Base-by-base conservation (phyloP, 2,113 vertebrate genomes). In the Lampris incognitus region DNA sequence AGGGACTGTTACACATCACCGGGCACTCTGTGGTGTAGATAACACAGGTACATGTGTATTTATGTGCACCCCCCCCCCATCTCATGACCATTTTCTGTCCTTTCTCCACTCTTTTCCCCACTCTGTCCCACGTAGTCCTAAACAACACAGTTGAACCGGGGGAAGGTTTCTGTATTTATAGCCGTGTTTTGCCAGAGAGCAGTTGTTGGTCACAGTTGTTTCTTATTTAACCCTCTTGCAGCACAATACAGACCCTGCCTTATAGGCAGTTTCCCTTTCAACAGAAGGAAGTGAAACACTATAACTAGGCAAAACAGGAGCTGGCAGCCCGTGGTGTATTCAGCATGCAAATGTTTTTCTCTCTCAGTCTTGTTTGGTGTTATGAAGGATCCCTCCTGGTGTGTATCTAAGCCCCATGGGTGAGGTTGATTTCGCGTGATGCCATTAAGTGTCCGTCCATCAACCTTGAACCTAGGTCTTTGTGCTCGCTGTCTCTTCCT, bases 251-350 rank as follows among this genome's bases (percentile, higher is more conserved):
- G 44, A 76, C 61, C 3, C 72, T 64, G 67, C 72, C 74, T 13
- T 7, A 24, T 24, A 24, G 4, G 44, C 4, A 11, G 58, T 39
- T 41, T 61, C 39, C 58, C 5, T 52, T 2, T 42, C 3, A 66
- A 61, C 65, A 66, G 66, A 76, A 76, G 81, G 79, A 89, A 86
- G 76, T 82, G 1, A 49, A 75, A 59, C 74, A 66, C 11, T 59
- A 72, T 9, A 48, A 56, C 40, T 0, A 42, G 4, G 60, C 63
- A 13, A 74, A 78, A n/a, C 66, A 66, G 61, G 78, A 66, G 51
- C 76, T 48, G 39, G 64, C 59, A 46, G 48, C 68, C 55, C 4
- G 51, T 4, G 62, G 39, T 40, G 0, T 42, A 39, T 37, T 39
- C 9, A 61, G 59, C 40, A 11, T 61, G 13, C 42, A 5, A 42